Base-by-base conservation (phyloP, 2,888 invertebrate genomes). In the Phaonia tiefii region DNA sequence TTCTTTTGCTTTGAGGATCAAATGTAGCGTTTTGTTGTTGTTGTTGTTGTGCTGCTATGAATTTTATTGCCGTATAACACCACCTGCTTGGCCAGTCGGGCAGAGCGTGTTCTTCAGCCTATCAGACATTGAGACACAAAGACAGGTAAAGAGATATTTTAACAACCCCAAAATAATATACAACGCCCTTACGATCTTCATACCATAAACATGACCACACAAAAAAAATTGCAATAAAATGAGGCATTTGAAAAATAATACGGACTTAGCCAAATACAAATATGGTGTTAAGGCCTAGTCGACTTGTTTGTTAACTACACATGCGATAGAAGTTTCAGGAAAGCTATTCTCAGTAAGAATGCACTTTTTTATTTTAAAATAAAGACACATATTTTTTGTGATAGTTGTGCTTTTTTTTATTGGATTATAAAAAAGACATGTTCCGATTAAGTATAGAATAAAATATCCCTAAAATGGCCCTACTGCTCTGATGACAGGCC, bases 61-160 rank as follows among this genome's bases (percentile, higher is more conserved):
- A n/a, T 65, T 22, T 42, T 22, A 54, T 31, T 51, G 26, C 31
- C 49, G 66, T 70, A 44, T 71, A 69, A 72, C 75, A 51, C 80
- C 80, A 83, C 82, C 83, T 83, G 83, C 83, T 74, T 79, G 74
- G 67, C 74, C 49, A 67, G 76, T 54, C 49, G 78, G 70, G 63
- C 78, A 63, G 67, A 60, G 51, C 65, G 63, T 56, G 78, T 75
- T 78, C 54, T 67, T 71, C 78, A 75, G 74, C 15, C 58, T 37
- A 1, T 37, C 58, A 60, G 60, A 17, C 60, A 39, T 15, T 15
- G 17, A 60, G 17, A 60, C 20, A 2, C 25, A 20, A 39, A 5
- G 63, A 42, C 22, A 42, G 42, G 22, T 22, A 22, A 11, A 42
- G 75, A 65, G 39, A 22, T 42, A 49, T 60, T 75, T 70, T 69